phyloP scores from a whole-genome alignment of 2,888 invertebrate species.

The Ormyrus nitidulus region DNA sequence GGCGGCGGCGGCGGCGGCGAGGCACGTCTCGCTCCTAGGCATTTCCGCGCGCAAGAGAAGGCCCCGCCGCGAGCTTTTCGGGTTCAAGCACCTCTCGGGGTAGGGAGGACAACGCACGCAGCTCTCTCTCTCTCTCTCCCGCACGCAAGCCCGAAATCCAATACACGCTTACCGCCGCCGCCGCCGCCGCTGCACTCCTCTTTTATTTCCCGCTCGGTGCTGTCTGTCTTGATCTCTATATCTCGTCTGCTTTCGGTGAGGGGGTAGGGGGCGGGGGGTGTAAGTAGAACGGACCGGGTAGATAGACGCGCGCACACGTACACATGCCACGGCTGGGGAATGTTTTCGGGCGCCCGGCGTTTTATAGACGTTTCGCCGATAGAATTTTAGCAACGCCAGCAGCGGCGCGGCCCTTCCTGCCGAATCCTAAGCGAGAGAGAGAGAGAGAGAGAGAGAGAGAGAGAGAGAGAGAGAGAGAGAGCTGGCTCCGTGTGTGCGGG shows the following conservation, averaged over 20 bases:
- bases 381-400: slow-evolving; percentile 48
- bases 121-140: slow-evolving; percentile 33
- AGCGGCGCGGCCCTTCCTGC: slow-evolving; percentile 11
- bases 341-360: slow-evolving; percentile 40
- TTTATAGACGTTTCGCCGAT: slow-evolving; percentile 53
- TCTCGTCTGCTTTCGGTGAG: slow-evolving; percentile 8
- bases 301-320: background rate
- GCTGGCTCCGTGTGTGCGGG: background rate
- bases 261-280: slow-evolving; percentile 9
- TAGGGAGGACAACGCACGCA: slow-evolving; percentile 66
- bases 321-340: background rate
- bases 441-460: background rate
- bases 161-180: slow-evolving; percentile 24
- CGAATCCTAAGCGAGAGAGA: background rate
- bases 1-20: no score
- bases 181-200: slow-evolving; percentile 16
- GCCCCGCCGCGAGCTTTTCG: slow-evolving; percentile 38
- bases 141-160: slow-evolving; percentile 47
- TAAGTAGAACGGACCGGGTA: background rate
- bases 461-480: background rate
- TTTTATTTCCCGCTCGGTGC: slow-evolving; percentile 6
- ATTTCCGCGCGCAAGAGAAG: slow-evolving; percentile 63
- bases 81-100: slow-evolving; percentile 71
- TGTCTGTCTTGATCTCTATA: slow-evolving; percentile 39
- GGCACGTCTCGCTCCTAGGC: slow-evolving; percentile 68